These are phyloP conservation scores for Epicampocera succincta DNA, from an alignment of 2,888 invertebrate genomes.

Conservation along the genomic window DNA sequence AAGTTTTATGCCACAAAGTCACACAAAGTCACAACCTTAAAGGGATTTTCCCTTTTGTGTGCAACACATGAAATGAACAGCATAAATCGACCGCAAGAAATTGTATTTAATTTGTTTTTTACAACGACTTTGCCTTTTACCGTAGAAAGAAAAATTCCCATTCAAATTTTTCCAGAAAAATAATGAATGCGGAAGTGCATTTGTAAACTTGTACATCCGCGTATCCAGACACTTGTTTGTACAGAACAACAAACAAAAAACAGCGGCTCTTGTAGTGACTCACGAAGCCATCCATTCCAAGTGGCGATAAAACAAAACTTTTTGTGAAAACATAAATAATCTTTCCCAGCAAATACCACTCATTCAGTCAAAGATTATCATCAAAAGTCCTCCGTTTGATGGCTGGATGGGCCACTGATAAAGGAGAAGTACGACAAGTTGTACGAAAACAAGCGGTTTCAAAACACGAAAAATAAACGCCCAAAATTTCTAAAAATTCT, in stretches of 20 bases:
- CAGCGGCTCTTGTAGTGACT: not conserved
- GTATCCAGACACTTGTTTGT: slow-evolving; percentile 10
- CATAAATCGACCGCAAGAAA: slow-evolving; percentile 56
- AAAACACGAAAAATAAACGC: not conserved
- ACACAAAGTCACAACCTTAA: not conserved
- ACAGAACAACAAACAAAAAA: not conserved
- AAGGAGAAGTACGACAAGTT: slow-evolving; percentile 9
- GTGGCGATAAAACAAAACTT: slow-evolving; percentile 39
- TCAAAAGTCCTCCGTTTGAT: slow-evolving; percentile 26
- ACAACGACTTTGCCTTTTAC: slow-evolving; percentile 18
- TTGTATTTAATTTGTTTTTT: slow-evolving; percentile 54
- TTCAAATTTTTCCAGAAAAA: slow-evolving; percentile 35
- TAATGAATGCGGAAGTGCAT: slow-evolving; percentile 37
- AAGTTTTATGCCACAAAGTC: not conserved
- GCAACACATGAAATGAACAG: slow-evolving; percentile 38
- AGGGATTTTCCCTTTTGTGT: not conserved
- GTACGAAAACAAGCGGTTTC: not conserved
- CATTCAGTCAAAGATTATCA: slow-evolving; percentile 48
- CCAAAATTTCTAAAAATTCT: not conserved
- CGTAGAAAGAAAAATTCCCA: slow-evolving; percentile 31
- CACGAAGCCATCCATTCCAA: slow-evolving; percentile 40
- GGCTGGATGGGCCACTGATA: slow-evolving; percentile 22
- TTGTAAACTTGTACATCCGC: slow-evolving; percentile 28
- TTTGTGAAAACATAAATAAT: slow-evolving; percentile 12
- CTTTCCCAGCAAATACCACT: too few relatives aligned